A percentile compares a stretch with the other conserved stretches of the same genome.
Conservation (phyloP, 2,797 vertebrate genomes). For the Ambastaia sidthimunki region DNA sequence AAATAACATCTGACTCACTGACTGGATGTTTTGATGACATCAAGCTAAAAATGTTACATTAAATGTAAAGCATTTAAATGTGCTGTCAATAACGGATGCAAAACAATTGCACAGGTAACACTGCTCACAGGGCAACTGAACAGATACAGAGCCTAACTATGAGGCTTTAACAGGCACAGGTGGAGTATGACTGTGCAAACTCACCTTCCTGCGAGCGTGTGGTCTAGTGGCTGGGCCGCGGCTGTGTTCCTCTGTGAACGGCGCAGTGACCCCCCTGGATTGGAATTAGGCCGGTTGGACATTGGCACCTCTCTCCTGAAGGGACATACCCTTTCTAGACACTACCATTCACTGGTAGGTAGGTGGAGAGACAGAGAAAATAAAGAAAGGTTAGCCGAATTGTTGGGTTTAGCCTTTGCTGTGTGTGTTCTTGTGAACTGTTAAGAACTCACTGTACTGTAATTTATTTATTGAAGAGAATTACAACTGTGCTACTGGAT, state of each 20-base stretch:
- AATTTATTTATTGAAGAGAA: neutral
- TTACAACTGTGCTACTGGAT: neutral
- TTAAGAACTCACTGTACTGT: neutral
- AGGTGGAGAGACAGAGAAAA: slow-evolving; percentile 15
- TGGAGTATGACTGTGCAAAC: slow-evolving; percentile 48
- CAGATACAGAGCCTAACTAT: neutral
- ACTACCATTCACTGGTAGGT: slow-evolving; percentile 97
- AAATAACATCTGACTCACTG: neutral
- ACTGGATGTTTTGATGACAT: neutral
- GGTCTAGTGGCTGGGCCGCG: slow-evolving; percentile 99
- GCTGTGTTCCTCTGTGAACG: slow-evolving; percentile 99
- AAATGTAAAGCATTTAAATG: too few species aligned
- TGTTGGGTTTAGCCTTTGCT: neutral
- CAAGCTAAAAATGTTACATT: neutral
- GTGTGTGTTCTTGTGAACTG: neutral
- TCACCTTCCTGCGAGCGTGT: slow-evolving; percentile 95
- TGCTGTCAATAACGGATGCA: too few species aligned
- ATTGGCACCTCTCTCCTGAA: slow-evolving; percentile 99
- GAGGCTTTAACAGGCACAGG: neutral
- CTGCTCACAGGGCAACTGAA: neutral
- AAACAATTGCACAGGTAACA: neutral
- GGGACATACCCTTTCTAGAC: slow-evolving; percentile 99
- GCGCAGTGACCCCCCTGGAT: slow-evolving; percentile 99
- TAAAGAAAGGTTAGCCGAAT: slow-evolving; percentile 27
- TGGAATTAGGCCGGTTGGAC: slow-evolving; percentile 99